Base-by-base conservation (phyloP, 2,888 invertebrate species). In the Anaspis maculata region DNA sequence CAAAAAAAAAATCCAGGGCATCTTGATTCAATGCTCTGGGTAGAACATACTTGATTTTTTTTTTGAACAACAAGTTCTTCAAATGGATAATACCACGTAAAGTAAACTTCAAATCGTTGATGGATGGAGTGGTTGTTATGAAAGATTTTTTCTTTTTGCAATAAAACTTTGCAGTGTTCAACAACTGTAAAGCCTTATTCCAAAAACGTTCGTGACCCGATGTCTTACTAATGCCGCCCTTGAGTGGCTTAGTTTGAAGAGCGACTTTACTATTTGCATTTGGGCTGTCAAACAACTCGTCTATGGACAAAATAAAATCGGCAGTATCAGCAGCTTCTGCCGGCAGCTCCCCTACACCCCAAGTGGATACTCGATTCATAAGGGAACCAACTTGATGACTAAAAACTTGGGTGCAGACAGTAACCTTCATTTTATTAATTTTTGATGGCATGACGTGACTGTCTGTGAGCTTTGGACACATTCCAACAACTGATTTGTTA, bases 371-470 rank as follows among this genome's bases (percentile, higher is more conserved):
- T n/a, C 35, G 19, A 25, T 41, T 42, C 34, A 47, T 45, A 12
- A 42, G 25, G 3, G 44, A 23, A 5, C 41, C 40, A 9, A 45
- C 47, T 12, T 30, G 30, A 23, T 32, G 29, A 30, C 46, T 48
- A 14, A 48, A 48, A 2, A 46, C 46, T 28, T 48, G 49, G 7
- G 34, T 35, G 11, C 34, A 36, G 6, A 15, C n/a, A 3, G 40
- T 34, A 2, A 49, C 42, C n/a, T n/a, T n/a, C n/a, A n/a, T n/a
- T n/a, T n/a, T n/a, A n/a, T n/a, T n/a, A n/a, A n/a, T n/a, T n/a
- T 21, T 45, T 47, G 39, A 47, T 47, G 25, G 26, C 13, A 43
- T 9, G 4, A 46, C 25, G 27, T 46, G 46, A 6, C 4, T 3
- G 15, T 46, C 41, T 10, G 40, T 44, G 6, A 46, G 19, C 23